Conservation (phyloP, 1,140 invertebrate species). For the Armadillidium nasatum region DNA sequence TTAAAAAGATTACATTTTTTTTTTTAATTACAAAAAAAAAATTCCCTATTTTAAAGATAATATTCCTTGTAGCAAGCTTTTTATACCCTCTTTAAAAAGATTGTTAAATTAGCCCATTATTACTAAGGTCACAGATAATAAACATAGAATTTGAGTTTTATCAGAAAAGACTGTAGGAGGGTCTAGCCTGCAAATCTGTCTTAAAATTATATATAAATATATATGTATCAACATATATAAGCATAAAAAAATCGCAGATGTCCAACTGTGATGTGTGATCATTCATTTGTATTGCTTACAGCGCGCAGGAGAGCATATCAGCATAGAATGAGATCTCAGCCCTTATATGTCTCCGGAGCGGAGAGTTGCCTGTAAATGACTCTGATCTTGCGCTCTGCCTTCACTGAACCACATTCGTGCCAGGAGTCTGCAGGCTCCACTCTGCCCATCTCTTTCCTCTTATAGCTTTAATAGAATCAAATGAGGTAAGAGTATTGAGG, state of each 20-base stretch:
- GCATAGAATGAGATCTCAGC: not conserved
- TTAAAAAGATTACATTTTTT: no score
- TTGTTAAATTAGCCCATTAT: not conserved
- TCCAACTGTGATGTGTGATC: not conserved
- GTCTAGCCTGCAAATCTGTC: not conserved
- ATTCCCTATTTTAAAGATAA: not conserved
- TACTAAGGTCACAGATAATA: conserved; percentile 1
- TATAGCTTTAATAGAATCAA: no score
- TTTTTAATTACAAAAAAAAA: no score
- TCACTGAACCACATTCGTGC: conserved; percentile 11
- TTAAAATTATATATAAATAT: not conserved
- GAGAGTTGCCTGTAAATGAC: not conserved
- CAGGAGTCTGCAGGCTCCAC: not conserved
- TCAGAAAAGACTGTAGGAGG: not conserved
- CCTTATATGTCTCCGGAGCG: not conserved
- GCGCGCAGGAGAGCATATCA: not conserved
- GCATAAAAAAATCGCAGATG: not conserved
- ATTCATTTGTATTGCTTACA: not conserved
- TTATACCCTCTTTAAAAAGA: conserved; percentile 5
- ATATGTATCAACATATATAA: not conserved
- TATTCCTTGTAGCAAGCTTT: not conserved
- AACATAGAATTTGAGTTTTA: not conserved
- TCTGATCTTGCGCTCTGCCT: conserved; percentile 4
- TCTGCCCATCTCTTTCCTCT: no score
- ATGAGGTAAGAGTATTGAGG: not conserved